These are phyloP conservation scores for Agriopis marginaria DNA, from an alignment of 2,888 invertebrate genomes.

Conservation along the genomic window DNA sequence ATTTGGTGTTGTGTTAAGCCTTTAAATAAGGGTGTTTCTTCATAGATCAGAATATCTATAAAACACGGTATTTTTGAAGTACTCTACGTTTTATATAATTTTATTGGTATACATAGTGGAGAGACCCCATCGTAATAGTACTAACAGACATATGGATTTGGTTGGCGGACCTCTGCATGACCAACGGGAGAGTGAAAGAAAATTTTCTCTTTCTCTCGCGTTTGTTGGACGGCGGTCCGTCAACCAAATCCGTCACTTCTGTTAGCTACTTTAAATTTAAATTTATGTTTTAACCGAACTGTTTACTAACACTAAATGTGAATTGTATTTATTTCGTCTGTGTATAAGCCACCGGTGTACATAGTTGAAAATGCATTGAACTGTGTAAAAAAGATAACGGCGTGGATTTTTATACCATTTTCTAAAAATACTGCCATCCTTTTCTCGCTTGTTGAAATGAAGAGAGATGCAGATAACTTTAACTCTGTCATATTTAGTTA, in stretches of 20 bases:
- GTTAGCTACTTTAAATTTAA: not conserved
- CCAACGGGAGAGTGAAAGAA: too few species aligned
- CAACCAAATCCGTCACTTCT: too few species aligned
- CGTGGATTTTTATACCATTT: not conserved
- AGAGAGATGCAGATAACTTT: not conserved
- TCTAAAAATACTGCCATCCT: not conserved
- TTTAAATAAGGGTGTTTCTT: not conserved
- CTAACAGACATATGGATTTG: too few species aligned
- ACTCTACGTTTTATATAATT: constrained; percentile 32
- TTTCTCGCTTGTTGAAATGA: not conserved
- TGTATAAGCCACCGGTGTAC: constrained; percentile 15
- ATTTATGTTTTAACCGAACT: constrained; percentile 25
- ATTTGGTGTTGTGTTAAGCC: too few species aligned
- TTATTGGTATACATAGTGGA: constrained; percentile 6
- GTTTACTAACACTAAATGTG: constrained; percentile 35
- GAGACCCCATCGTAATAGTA: constrained; percentile 25
- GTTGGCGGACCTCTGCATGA: too few species aligned
- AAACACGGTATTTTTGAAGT: constrained; percentile 18
- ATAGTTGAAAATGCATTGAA: constrained; percentile 12
- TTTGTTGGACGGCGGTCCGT: too few species aligned
- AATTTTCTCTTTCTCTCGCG: too few species aligned
- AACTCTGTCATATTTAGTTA: not conserved
- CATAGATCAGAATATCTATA: not conserved
- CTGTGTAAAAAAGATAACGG: not conserved
- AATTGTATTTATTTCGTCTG: constrained; percentile 10